Conservation (phyloP, 1,140 invertebrate species). For the Caenorhabditis tropicalis region DNA sequence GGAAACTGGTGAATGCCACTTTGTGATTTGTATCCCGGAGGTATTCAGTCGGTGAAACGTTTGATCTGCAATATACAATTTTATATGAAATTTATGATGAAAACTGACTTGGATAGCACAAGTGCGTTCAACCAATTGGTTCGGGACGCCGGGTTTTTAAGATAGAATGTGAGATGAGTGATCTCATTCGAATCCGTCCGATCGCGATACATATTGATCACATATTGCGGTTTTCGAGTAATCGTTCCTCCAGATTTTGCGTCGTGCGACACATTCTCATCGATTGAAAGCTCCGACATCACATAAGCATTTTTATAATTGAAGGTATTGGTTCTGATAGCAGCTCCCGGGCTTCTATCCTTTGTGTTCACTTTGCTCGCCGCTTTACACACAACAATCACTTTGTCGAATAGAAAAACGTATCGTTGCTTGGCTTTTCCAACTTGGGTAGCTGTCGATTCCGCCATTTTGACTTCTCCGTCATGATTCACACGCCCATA, state of each 20-base stretch:
- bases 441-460: neutral
- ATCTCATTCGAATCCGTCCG: neutral
- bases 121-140: neutral
- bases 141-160: neutral
- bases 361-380: neutral
- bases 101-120: constrained; percentile 34
- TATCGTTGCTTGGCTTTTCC: constrained; percentile 58
- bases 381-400: constrained; percentile 54
- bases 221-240: neutral
- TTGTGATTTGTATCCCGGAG: constrained; percentile 46
- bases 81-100: neutral
- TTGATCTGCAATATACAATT: constrained; percentile 42
- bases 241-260: constrained; percentile 18
- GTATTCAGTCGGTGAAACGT: constrained; percentile 45
- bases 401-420: constrained; percentile 61
- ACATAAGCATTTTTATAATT: constrained; percentile 55
- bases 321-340: constrained; percentile 52
- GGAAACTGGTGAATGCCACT: constrained; percentile 49
- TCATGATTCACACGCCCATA: constrained; percentile 89
- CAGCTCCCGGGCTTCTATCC: neutral
- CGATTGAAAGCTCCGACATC: constrained; percentile 48
- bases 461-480: constrained; percentile 85
- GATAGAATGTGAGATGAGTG: neutral
- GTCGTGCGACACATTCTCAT: constrained; percentile 20
- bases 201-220: constrained; percentile 2